Percentiles rank a stretch among this genome's conserved stretches.
Conservation (phyloP, 2,888 invertebrate species). For the Meteorus cinctellus region DNA sequence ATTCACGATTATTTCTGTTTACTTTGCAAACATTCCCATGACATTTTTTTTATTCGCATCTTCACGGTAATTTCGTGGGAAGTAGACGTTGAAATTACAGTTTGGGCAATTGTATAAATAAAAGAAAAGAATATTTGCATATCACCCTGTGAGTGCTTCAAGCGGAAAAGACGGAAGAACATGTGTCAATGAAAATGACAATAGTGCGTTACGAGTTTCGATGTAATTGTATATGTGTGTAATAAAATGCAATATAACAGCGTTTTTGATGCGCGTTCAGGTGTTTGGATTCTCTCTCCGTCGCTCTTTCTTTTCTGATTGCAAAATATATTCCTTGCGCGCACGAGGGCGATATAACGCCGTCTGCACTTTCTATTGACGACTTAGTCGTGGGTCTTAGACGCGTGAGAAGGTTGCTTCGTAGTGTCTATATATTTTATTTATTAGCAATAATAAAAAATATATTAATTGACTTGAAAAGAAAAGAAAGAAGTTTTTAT, state of each 20-base stretch:
- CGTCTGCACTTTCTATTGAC: constrained; percentile 42
- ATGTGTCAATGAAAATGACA: constrained; percentile 24
- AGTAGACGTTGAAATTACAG: neutral
- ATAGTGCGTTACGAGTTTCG: constrained; percentile 1
- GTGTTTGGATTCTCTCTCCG: constrained; percentile 22
- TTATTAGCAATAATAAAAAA: neutral
- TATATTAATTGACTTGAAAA: neutral
- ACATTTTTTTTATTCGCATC: constrained; percentile 15
- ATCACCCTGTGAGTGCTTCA: neutral
- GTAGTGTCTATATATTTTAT: constrained; percentile 4
- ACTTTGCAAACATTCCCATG: constrained; percentile 9
- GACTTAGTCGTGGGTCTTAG: constrained; percentile 26
- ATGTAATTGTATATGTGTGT: constrained; percentile 20
- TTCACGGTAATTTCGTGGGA: neutral
- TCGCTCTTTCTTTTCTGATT: constrained; percentile 14
- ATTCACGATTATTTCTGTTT: neutral
- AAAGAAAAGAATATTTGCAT: constrained; percentile 5
- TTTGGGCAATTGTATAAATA: neutral
- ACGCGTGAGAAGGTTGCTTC: constrained; percentile 36
- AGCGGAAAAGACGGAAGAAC: constrained; percentile 15
- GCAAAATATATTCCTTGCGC: constrained; percentile 41
- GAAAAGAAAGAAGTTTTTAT: neutral
- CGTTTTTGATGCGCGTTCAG: constrained; percentile 40
- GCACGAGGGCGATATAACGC: constrained; percentile 34
- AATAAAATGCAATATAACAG: constrained; percentile 10